Evolutionary conservation across 92 coral and sea anemone genomes (phyloP), one percentile per base, ranked within the genome.

Genomic region (Blastomussa wellsi): DNA sequence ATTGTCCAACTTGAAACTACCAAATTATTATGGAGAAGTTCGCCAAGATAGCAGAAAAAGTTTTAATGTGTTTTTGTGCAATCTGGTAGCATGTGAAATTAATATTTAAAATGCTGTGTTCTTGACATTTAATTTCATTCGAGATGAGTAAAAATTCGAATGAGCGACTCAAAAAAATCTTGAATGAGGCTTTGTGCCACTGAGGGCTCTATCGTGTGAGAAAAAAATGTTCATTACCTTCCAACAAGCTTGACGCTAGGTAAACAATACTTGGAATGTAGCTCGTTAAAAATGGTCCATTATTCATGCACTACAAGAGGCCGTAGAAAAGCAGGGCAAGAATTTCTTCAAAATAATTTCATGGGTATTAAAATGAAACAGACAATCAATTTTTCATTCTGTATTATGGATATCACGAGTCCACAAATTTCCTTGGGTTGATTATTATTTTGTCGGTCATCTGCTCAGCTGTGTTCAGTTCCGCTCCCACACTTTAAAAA

Each of bases 101-200:
- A 90, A 90, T 90, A 80, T 86, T 90, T 90, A 90, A 90, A 90
- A 77, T 53, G 77, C 81, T 38, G 68, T 86, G 87, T 90, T 82
- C 86, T 57, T 24, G 48, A 76, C 67, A 71, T 89, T 77, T 80
- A 82, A 76, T 90, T 78, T 77, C 28, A 83, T 78, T 16, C 44
- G 39, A 13, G 72, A 39, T 39, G 75, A 80, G 85, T n/a, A 32
- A 5, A 78, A n/a, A 36, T 71, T 59, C 73, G 59, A 74, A 74
- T 29, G 79, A 74, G 51, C 42, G 60, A 62, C 22, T 57, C 13
- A 59, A 29, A 47, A 16, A 10, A 42, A 22, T 59, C 22, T 29
- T 12, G 7, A 49, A 14, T 53, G 13, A 70, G 14, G 41, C 29
- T 36, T 70, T 33, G 2, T 16, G 74, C 35, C 35, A 70, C 44